Base-by-base conservation (phyloP, 2,888 invertebrate genomes). In the Onchidella celtica region DNA sequence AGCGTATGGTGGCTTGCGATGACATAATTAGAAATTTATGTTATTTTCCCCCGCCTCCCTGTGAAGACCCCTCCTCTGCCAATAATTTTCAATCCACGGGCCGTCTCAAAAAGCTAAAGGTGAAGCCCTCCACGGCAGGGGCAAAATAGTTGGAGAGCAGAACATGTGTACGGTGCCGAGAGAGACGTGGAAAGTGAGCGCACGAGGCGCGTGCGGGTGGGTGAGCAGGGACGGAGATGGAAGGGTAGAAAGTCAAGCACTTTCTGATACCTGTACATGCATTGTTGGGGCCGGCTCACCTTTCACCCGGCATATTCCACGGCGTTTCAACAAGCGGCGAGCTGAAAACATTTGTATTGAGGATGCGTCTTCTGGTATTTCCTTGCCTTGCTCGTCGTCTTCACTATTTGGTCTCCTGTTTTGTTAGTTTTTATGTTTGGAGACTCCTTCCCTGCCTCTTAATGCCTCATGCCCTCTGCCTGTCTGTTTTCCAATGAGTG, bases 361-460 rank as follows among this genome's bases (percentile, higher is more conserved):
- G 47, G 9, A 11, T 17, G 17, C 61, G n/a, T n/a, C n/a, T n/a
- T n/a, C 9, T 61, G n/a, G 61, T 6, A 61, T 72, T 40, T 17
- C 40, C 38, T 75, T 2, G 17, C 63, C 59, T 34, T 63, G 24
- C 36, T n/a, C 24, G n/a, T n/a, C n/a, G n/a, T n/a, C n/a, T n/a
- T n/a, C n/a, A n/a, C n/a, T n/a, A n/a, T n/a, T n/a, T n/a, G n/a
- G n/a, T n/a, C n/a, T n/a, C 75, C 34, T 57, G 4, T 11, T 38
- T 24, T 74, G 21, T 38, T 38, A 24, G 24, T 40, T 32, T 14
- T 59, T 32, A 38, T 32, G 47, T 32, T 69, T 34, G n/a, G n/a
- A 24, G 36, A 24, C 65, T 36, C 69, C 61, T 65, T 47, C 68
- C 47, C 69, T 27, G 36, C 68, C 69, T 59, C 38, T 36, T 63